phyloP scores from a whole-genome alignment of 1,140 invertebrate genomes.

The Elymnias hypermnestra region DNA sequence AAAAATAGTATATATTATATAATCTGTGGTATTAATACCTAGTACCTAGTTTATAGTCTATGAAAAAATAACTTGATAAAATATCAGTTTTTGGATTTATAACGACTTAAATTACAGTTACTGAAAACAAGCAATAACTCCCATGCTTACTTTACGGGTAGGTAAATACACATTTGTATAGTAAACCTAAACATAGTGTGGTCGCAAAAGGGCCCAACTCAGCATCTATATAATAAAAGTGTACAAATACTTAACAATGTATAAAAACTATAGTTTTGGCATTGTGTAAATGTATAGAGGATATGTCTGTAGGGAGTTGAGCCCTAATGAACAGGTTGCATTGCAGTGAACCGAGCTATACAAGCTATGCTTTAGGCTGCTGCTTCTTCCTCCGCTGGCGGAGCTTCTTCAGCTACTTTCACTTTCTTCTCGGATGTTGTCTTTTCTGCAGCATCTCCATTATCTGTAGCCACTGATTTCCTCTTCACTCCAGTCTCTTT shows the following conservation, averaged over 20 bases:
- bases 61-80: too few species aligned
- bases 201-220: conserved; percentile 69
- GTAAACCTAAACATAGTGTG: conserved; percentile 61
- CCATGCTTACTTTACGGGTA: conserved; percentile 58
- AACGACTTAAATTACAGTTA: too few species aligned
- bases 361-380: conserved; percentile 75
- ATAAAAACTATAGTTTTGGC: conserved; percentile 63
- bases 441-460: conserved; percentile 76
- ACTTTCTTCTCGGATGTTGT: conserved; percentile 84
- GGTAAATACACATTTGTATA: conserved; percentile 61
- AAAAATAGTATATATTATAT: too few species aligned
- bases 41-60: too few species aligned
- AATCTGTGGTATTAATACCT: too few species aligned
- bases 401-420: conserved; percentile 80
- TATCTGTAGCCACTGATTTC: conserved; percentile 80
- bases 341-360: conserved; percentile 66
- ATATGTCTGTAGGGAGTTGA: conserved; percentile 56
- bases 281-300: conserved; percentile 37
- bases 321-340: conserved; percentile 65
- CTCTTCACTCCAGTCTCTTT: conserved; percentile 79
- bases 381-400: conserved; percentile 78
- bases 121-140: too few species aligned
- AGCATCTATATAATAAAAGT: conserved; percentile 25
- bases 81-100: too few species aligned
- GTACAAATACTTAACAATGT: conserved; percentile 49